Conservation (phyloP, 2,888 invertebrate genomes). For the Drosophila pseudotakahashii region DNA sequence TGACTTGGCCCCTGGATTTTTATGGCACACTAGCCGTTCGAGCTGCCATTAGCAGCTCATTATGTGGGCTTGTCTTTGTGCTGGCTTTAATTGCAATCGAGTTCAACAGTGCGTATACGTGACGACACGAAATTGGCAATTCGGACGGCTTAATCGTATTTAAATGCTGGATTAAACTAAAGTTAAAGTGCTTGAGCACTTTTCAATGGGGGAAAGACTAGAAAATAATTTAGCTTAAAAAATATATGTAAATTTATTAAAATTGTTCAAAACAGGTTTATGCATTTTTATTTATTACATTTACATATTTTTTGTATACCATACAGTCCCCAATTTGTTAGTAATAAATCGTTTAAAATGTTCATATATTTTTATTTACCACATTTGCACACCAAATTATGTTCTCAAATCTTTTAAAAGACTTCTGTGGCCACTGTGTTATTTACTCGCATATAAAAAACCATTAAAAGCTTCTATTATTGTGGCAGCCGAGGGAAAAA, state of each 20-base stretch:
- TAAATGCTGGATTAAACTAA: constrained; percentile 28
- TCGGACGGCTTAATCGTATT: constrained; percentile 4
- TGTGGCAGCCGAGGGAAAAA: constrained; percentile 15
- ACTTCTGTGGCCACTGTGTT: constrained; percentile 1
- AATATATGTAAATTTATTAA: too few species aligned
- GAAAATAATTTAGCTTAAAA: too few species aligned
- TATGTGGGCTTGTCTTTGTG: constrained; percentile 10
- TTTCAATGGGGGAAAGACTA: too few species aligned
- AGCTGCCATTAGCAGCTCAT: constrained; percentile 58
- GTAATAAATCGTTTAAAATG: too few species aligned
- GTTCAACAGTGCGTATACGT: constrained; percentile 23
- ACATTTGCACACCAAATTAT: neutral
- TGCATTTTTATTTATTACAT: too few species aligned
- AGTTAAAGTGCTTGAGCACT: neutral
- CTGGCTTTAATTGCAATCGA: constrained; percentile 41
- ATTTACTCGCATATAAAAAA: constrained; percentile 17
- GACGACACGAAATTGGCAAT: constrained; percentile 28
- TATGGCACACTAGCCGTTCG: constrained; percentile 46
- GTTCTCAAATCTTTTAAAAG: neutral
- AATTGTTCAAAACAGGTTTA: too few species aligned
- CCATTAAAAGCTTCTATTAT: constrained; percentile 22
- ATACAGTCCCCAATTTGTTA: too few species aligned
- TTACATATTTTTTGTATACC: too few species aligned
- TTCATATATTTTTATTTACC: neutral
- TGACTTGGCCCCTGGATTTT: constrained; percentile 50